Evolutionary conservation across 2,888 invertebrate genomes (phyloP), one percentile per base, ranked within the genome.

Genomic region (Brenthis daphne): DNA sequence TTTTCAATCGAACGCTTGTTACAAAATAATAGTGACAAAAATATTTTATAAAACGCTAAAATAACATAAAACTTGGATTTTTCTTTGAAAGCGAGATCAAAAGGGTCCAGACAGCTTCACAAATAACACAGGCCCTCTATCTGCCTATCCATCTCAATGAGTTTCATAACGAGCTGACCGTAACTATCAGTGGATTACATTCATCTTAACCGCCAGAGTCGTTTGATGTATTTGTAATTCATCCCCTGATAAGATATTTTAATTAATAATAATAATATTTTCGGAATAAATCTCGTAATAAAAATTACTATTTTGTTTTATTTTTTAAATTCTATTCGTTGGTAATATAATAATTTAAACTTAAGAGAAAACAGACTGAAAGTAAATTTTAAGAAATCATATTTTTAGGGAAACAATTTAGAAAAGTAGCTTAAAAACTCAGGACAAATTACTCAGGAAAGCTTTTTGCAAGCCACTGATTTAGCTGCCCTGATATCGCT

Each of bases 151-250:
- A 55, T 61, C 67, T 67, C 61, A 56, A 61, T 55, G 61, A 67
- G 54, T 54, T 55, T 60, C 51, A 24, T 63, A 63, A 61, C 60
- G 67, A 67, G 51, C 24, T 57, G 67, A 67, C 67, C 58, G 60
- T 37, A 51, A 24, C 56, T 63, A 56, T 63, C 67, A 54, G 53
- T 57, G 37, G 14, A 3, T 58, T 55, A 55, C 11, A 57, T 65
- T 56, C 55, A n/a, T 61, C 61, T 67, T 63, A n/a, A 12, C 24
- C 56, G 37, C 12, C 56, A 56, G 11, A 43, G n/a, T 13, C 55
- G 24, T 53, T 54, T 66, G 54, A 58, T 54, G 43, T 51, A 29
- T 5, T 5, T 4, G 3, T 29, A 48, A 29, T 8, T 20, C 14
- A 20, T 14, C 14, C 8, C 14, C 4, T 63, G 43, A 0, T 53